Conservation (phyloP, 2,888 invertebrate genomes). For the Erannis defoliaria region DNA sequence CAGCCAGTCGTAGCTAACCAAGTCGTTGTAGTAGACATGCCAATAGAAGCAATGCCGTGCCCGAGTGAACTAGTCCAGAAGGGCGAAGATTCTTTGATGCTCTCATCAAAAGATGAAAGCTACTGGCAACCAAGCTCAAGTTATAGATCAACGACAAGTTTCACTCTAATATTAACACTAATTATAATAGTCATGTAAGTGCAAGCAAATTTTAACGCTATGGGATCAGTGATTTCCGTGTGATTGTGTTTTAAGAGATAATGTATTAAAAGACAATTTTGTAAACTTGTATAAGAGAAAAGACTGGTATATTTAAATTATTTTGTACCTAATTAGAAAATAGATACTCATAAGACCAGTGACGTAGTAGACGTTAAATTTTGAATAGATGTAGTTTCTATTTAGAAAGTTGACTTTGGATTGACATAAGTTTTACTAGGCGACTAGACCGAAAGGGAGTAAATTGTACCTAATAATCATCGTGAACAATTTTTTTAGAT, state of each 20-base stretch:
- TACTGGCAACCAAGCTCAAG: slow-evolving; percentile 71
- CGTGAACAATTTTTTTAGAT: too few relatives aligned
- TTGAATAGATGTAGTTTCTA: slow-evolving; percentile 17
- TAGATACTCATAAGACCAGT: slow-evolving; percentile 37
- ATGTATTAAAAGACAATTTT: slow-evolving; percentile 38
- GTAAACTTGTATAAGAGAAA: slow-evolving; percentile 63
- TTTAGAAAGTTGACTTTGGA: neutral
- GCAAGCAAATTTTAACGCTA: slow-evolving; percentile 36
- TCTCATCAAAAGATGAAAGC: slow-evolving; percentile 77
- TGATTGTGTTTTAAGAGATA: slow-evolving; percentile 40
- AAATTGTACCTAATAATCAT: too few relatives aligned
- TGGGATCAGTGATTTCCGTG: slow-evolving; percentile 41
- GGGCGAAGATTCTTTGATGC: slow-evolving; percentile 78
- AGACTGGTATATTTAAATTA: slow-evolving; percentile 78
- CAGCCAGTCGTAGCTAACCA: slow-evolving; percentile 62
- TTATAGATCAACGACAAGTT: slow-evolving; percentile 53
- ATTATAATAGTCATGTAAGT: slow-evolving; percentile 52
- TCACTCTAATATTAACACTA: slow-evolving; percentile 57
- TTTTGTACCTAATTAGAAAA: slow-evolving; percentile 48
- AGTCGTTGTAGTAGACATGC: slow-evolving; percentile 65
- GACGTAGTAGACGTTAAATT: slow-evolving; percentile 37
- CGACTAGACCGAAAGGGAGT: too few relatives aligned
- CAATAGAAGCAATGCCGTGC: slow-evolving; percentile 69
- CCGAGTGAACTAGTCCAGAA: slow-evolving; percentile 65
- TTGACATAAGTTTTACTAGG: neutral